A percentile compares a stretch with the other conserved stretches of the same genome.
These are phyloP conservation scores for Hoplias malabaricus DNA, from an alignment of 2,113 vertebrate species.

Conservation along the genomic window DNA sequence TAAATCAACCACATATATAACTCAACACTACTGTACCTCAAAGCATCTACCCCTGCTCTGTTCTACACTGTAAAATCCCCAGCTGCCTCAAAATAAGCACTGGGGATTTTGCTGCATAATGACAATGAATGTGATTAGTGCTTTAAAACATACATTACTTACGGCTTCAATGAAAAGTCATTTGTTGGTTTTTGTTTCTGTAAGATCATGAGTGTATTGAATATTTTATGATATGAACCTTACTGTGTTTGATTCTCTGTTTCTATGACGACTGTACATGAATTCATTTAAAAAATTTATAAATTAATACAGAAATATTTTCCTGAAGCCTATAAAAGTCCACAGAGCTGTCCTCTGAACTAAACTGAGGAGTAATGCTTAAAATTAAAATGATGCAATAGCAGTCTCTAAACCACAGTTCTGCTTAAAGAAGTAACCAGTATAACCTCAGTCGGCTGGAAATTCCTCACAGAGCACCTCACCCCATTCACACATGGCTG, in stretches of 20 bases:
- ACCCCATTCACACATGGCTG: not conserved
- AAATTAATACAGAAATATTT: too few species aligned
- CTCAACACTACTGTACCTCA: too few species aligned
- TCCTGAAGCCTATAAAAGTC: too few species aligned
- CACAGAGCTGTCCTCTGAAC: too few species aligned
- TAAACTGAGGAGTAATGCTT: not conserved
- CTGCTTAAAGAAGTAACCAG: not conserved
- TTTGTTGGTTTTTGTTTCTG: not conserved
- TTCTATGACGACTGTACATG: too few species aligned
- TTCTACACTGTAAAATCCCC: not conserved
- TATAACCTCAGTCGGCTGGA: not conserved
- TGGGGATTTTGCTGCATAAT: conserved; percentile 19
- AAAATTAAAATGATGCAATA: not conserved
- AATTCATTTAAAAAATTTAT: too few species aligned
- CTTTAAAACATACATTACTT: not conserved
- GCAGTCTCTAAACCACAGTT: not conserved
- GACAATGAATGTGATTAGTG: not conserved
- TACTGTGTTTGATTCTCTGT: too few species aligned
- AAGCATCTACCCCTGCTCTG: not conserved
- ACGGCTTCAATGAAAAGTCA: too few species aligned
- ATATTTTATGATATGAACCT: not conserved
- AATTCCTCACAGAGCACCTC: conserved; percentile 28
- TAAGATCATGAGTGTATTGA: not conserved
- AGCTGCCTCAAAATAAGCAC: not conserved
- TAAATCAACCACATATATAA: too few species aligned